A percentile compares a stretch with the other conserved stretches of the same genome.
Evolutionary conservation across 2,888 invertebrate species (phyloP).

Genomic region (Gastracanthus pulcherrimus): DNA sequence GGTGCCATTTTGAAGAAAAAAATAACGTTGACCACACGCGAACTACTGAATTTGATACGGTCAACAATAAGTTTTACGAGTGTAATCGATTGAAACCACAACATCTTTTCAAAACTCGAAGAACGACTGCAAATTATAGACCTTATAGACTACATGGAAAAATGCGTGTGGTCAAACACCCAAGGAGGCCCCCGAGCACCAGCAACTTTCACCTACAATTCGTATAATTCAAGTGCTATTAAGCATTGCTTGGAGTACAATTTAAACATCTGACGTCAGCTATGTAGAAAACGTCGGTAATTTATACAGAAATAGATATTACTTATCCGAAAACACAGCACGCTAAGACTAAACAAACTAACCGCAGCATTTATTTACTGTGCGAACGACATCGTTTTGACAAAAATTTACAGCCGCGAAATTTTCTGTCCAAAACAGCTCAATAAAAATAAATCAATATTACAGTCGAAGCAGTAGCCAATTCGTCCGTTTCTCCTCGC

Average conservation of each 20-base stretch:
- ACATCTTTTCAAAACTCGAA: background rate
- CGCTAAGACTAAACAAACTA: background rate
- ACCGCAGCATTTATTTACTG: constrained; percentile 38
- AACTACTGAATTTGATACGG: background rate
- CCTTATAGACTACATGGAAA: background rate
- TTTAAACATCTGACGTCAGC: constrained; percentile 24
- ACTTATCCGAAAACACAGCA: too few relatives aligned
- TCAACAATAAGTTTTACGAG: background rate
- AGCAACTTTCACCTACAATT: constrained; percentile 25
- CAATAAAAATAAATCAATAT: constrained; percentile 40
- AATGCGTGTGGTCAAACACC: constrained; percentile 40
- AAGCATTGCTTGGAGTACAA: constrained; percentile 25
- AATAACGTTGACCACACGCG: background rate
- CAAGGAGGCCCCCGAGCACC: background rate
- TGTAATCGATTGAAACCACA: background rate
- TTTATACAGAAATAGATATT: constrained; percentile 38
- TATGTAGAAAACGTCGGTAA: constrained; percentile 15
- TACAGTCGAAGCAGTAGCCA: constrained; percentile 10
- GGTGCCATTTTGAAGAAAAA: background rate
- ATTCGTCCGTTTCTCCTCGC: background rate
- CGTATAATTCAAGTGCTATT: constrained; percentile 41
- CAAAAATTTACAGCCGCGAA: constrained; percentile 5
- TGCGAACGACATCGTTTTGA: constrained; percentile 10
- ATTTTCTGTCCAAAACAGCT: constrained; percentile 25
- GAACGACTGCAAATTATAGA: constrained; percentile 22